Evolutionary conservation across 2,888 invertebrate genomes (phyloP).

Genomic region (Drosophila tanythrix): DNA sequence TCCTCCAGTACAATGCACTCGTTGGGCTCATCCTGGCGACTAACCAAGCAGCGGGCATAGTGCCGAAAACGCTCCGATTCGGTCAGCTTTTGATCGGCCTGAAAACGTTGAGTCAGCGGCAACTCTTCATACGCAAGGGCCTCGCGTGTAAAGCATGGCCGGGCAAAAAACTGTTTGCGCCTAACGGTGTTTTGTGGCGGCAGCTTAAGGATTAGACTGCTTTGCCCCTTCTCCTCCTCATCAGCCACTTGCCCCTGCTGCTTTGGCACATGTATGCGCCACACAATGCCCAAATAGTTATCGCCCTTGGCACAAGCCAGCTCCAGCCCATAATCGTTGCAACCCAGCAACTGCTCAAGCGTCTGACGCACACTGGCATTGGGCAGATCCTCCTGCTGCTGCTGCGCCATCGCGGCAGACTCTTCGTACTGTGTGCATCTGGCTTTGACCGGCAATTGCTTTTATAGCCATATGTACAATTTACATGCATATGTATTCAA

Average conservation of each 20-base stretch:
- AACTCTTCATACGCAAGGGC: slow-evolving; percentile 78
- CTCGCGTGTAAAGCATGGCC: slow-evolving; percentile 80
- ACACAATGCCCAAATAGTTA: slow-evolving; percentile 82
- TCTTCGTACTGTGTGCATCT: not conserved
- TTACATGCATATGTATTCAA: not conserved
- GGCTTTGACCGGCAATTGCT: not conserved
- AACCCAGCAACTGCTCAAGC: slow-evolving; percentile 56
- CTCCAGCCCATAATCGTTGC: slow-evolving; percentile 55
- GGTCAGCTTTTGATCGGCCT: slow-evolving; percentile 62
- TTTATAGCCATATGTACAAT: slow-evolving; percentile 8
- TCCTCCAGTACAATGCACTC: slow-evolving; percentile 86
- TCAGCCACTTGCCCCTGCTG: not conserved
- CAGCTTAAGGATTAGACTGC: slow-evolving; percentile 76
- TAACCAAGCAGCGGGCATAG: slow-evolving; percentile 64
- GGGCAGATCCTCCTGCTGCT: slow-evolving; percentile 48
- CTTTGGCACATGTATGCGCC: slow-evolving; percentile 55
- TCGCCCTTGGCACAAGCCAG: slow-evolving; percentile 80
- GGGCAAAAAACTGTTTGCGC: slow-evolving; percentile 79
- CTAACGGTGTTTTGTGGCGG: slow-evolving; percentile 77
- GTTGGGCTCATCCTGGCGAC: slow-evolving; percentile 77
- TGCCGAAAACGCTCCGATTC: slow-evolving; percentile 66
- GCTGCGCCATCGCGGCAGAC: slow-evolving; percentile 7
- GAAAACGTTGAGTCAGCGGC: slow-evolving; percentile 72
- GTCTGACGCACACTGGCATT: slow-evolving; percentile 60
- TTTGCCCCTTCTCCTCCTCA: not conserved